Conservation (phyloP, 2,888 invertebrate genomes). For the Philereme transversata region DNA sequence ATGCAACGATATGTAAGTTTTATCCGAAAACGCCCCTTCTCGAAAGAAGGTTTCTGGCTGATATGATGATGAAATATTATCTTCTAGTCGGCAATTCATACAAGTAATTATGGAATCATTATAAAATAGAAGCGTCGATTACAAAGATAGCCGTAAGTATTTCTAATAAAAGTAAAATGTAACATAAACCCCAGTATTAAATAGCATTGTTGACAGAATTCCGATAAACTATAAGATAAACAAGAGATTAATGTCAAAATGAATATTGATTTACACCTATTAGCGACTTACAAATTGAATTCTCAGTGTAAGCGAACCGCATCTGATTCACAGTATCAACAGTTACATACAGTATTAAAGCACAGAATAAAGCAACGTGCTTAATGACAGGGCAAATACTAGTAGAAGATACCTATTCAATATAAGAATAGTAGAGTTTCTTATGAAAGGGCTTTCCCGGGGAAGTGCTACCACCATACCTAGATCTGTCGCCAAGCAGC, state of each 20-base stretch:
- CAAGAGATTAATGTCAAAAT: constrained; percentile 36
- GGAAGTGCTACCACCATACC: no score
- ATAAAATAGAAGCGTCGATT: constrained; percentile 9
- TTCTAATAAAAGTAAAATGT: constrained; percentile 7
- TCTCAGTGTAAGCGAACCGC: constrained; percentile 21
- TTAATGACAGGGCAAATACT: no score
- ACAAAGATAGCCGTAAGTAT: constrained; percentile 5
- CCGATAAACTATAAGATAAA: constrained; percentile 26
- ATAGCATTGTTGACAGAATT: constrained; percentile 28
- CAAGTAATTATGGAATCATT: not conserved
- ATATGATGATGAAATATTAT: no score
- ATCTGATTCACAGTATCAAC: constrained; percentile 11
- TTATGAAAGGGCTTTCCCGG: no score
- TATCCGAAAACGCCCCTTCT: no score
- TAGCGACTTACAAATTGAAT: constrained; percentile 32
- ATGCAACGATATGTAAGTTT: no score
- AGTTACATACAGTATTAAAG: not conserved
- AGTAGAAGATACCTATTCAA: no score
- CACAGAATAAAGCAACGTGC: not conserved
- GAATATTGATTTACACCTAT: constrained; percentile 37
- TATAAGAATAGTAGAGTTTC: no score
- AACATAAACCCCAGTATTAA: constrained; percentile 20
- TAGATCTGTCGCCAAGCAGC: no score
- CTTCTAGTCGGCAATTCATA: not conserved
- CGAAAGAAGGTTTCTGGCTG: no score